A percentile compares a stretch with the other conserved stretches of the same genome.
Evolutionary conservation across 2,113 vertebrate genomes (phyloP).

Genomic region (Tragelaphus buxtoni): DNA sequence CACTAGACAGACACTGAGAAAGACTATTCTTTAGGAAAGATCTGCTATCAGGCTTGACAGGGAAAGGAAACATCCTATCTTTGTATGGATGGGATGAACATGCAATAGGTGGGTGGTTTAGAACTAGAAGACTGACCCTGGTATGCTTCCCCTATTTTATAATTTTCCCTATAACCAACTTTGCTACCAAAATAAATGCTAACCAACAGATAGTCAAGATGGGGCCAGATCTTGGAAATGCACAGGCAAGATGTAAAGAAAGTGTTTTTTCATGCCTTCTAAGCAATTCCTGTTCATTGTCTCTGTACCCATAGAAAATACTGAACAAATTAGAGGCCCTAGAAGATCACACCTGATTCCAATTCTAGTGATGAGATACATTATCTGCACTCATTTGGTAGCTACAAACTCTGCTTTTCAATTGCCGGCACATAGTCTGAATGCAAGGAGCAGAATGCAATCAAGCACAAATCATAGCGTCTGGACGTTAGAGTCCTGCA

Average conservation of each 20-base stretch:
- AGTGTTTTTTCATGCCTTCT: neutral
- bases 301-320: neutral
- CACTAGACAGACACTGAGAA: neutral
- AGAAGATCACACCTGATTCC: constrained; percentile 42
- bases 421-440: constrained; percentile 7
- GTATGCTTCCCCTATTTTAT: neutral
- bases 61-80: neutral
- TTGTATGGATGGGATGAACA: neutral
- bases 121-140: neutral
- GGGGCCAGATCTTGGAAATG: neutral
- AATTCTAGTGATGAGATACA: neutral
- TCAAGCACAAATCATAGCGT: constrained; percentile 48
- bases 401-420: neutral
- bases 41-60: neutral
- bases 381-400: neutral
- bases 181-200: neutral
- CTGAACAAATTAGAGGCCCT: neutral
- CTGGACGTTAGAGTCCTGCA: constrained; percentile 20
- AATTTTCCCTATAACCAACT: neutral
- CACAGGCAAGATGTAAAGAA: neutral
- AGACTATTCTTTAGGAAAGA: neutral
- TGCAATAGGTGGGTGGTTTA: neutral
- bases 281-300: neutral
- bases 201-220: neutral
- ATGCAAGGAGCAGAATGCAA: constrained; percentile 34